A percentile compares a stretch with the other conserved stretches of the same genome.
Conservation (phyloP, 2,888 invertebrate species). For the Hypercompe scribonia region DNA sequence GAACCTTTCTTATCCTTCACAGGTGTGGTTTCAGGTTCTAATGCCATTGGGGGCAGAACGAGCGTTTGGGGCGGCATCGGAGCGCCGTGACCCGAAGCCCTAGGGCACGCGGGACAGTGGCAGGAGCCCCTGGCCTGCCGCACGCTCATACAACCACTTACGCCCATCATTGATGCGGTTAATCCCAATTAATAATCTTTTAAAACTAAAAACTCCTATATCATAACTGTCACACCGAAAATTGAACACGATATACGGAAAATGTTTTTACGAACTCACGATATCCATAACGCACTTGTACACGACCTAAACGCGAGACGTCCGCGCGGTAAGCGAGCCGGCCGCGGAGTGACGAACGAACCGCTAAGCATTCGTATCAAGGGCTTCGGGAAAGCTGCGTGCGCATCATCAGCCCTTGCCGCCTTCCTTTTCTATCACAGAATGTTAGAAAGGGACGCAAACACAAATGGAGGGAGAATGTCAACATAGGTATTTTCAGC, state of each 20-base stretch:
- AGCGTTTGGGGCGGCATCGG: slow-evolving; percentile 80
- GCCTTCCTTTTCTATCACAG: slow-evolving; percentile 36
- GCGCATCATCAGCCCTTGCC: slow-evolving; percentile 57
- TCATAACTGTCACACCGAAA: slow-evolving; percentile 41
- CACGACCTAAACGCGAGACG: slow-evolving; percentile 60
- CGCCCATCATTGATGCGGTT: slow-evolving; percentile 81
- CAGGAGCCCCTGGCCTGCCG: slow-evolving; percentile 85
- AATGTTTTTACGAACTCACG: slow-evolving; percentile 47
- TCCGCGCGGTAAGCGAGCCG: slow-evolving; percentile 73
- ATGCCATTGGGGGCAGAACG: slow-evolving; percentile 81
- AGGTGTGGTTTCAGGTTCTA: slow-evolving; percentile 80
- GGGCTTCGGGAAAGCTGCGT: slow-evolving; percentile 59
- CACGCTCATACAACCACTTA: slow-evolving; percentile 87
- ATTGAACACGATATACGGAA: slow-evolving; percentile 36
- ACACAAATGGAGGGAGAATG: slow-evolving; percentile 52
- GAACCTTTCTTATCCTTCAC: slow-evolving; percentile 83
- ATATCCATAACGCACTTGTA: slow-evolving; percentile 53
- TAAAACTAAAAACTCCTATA: slow-evolving; percentile 44
- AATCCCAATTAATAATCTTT: slow-evolving; percentile 42
- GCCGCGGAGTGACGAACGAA: slow-evolving; percentile 71
- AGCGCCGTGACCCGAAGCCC: slow-evolving; percentile 73
- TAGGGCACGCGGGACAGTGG: slow-evolving; percentile 84
- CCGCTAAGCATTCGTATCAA: slow-evolving; percentile 31
- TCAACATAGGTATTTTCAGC: slow-evolving; percentile 61
- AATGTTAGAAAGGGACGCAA: slow-evolving; percentile 37